A percentile compares a stretch with the other conserved stretches of the same genome.
Evolutionary conservation across 2,113 vertebrate species (phyloP).

Genomic region (Talpa occidentalis): DNA sequence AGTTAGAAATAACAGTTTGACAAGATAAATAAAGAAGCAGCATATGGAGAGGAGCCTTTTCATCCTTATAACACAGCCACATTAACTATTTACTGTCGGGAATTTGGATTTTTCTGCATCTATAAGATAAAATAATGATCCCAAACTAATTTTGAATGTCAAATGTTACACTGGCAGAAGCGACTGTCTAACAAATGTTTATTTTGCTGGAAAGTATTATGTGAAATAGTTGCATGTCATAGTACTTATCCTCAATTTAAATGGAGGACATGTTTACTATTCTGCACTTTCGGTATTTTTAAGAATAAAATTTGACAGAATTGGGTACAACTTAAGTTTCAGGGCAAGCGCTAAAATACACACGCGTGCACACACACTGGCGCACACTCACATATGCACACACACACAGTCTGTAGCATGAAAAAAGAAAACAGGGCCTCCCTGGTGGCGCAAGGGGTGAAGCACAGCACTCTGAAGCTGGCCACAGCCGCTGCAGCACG

Average conservation of each 20-base stretch:
- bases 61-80: not conserved
- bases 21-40: too few relatives aligned
- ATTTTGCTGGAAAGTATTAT: not conserved
- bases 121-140: not conserved
- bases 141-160: not conserved
- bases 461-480: too few relatives aligned
- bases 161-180: not conserved
- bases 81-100: not conserved
- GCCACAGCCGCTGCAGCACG: too few relatives aligned
- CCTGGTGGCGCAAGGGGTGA: too few relatives aligned
- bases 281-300: not conserved
- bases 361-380: not conserved
- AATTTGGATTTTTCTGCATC: not conserved
- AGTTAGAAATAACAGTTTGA: too few relatives aligned
- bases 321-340: not conserved
- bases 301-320: not conserved
- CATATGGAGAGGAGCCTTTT: too few relatives aligned
- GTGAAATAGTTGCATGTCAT: not conserved
- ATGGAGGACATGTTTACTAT: not conserved
- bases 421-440: not conserved
- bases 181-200: not conserved
- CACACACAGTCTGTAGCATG: too few relatives aligned
- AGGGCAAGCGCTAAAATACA: not conserved
- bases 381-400: not conserved
- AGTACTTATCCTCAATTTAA: not conserved